A percentile compares a stretch with the other conserved stretches of the same genome.
Evolutionary conservation across 2,797 vertebrate species (phyloP).

Genomic region (Buceros bicornis): DNA sequence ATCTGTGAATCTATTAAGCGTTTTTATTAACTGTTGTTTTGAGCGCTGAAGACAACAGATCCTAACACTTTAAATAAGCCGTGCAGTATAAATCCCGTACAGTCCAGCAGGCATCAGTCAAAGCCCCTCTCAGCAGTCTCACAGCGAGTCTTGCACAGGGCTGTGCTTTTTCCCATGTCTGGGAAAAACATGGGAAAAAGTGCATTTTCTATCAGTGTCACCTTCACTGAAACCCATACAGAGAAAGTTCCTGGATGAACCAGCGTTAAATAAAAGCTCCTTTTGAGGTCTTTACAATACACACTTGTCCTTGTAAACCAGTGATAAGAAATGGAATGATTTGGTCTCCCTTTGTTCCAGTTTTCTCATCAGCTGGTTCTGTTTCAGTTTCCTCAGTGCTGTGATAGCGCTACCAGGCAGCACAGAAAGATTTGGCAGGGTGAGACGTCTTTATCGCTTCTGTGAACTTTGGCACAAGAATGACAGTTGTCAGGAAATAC

Average conservation of each 20-base stretch:
- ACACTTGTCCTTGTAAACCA: background rate
- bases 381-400: background rate
- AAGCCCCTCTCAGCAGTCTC: background rate
- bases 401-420: background rate
- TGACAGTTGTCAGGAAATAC: conserved; percentile 3
- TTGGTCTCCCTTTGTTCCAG: background rate
- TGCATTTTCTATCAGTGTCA: background rate
- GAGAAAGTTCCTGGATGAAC: background rate
- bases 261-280: background rate
- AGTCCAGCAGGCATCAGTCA: background rate
- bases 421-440: background rate
- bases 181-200: background rate
- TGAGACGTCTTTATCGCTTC: background rate
- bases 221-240: background rate
- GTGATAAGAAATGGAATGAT: background rate
- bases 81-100: background rate
- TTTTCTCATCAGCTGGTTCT: background rate
- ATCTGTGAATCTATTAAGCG: background rate
- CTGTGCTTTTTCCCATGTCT: background rate
- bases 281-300: background rate
- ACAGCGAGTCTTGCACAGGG: background rate
- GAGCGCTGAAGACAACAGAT: background rate
- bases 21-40: background rate
- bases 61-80: background rate
- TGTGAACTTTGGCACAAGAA: conserved; percentile 24